phyloP scores from a whole-genome alignment of 2,797 vertebrate species.

The Distichodus sexfasciatus region DNA sequence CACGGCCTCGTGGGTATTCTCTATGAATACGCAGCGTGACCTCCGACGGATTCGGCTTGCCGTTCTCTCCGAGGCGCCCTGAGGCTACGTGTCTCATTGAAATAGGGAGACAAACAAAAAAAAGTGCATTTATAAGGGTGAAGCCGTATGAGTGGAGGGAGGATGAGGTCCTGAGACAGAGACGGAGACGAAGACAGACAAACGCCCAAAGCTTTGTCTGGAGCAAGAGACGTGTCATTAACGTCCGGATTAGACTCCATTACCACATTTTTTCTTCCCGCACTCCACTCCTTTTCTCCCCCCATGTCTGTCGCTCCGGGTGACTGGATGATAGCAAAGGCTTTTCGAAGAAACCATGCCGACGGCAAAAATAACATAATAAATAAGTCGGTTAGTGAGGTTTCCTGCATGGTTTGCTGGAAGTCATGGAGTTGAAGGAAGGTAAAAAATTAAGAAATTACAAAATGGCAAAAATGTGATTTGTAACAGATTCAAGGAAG shows the following conservation, averaged over 20 bases:
- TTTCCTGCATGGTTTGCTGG: too few species aligned
- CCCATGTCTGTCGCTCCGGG: constrained; percentile 17
- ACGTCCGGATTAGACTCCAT: constrained; percentile 63
- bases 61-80: constrained; percentile 61
- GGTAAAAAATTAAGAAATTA: too few species aligned
- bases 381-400: too few species aligned
- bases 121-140: constrained; percentile 61
- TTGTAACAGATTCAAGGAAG: too few species aligned
- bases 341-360: constrained; percentile 51
- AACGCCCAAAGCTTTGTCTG: too few species aligned
- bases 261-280: too few species aligned
- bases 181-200: constrained; percentile 48
- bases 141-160: too few species aligned
- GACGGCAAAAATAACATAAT: constrained; percentile 49
- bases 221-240: constrained; percentile 52
- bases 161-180: too few species aligned
- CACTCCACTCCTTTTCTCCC: too few species aligned
- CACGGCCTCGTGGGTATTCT: constrained; percentile 63
- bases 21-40: constrained; percentile 68
- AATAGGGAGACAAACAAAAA: constrained; percentile 69
- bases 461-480: too few species aligned
- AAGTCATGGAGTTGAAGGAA: too few species aligned
- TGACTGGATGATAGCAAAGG: constrained; percentile 48
- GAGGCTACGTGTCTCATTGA: constrained; percentile 65
- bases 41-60: constrained; percentile 60